Base-by-base conservation (phyloP, 2,113 vertebrate genomes). In the Mellivora capensis region DNA sequence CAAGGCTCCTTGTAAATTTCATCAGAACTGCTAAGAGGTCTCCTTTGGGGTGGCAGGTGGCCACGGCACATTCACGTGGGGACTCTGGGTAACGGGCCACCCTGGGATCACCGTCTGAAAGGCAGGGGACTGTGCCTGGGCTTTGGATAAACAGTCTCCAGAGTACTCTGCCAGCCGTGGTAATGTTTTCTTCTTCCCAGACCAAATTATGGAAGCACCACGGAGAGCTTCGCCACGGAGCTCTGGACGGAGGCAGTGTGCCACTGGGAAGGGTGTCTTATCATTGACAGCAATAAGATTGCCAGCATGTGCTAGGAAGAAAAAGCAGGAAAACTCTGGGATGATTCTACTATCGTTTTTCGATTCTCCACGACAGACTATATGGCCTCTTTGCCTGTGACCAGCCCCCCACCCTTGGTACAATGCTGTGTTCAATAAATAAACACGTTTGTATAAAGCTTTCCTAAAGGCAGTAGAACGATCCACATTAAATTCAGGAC, bases 191-290 rank as follows among this genome's bases (percentile, higher is more conserved):
- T 57, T 39, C 4, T 7, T 34, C 29, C 52, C 42, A 23, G 20
- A 54, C 52, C 5, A 5, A 54, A 54, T 18, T 54, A 6, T 1
- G 17, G 52, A 54, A 23, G 57, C 57, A 8, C 23, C 57, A 21
- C 7, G 20, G 57, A 23, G 20, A 21, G 20, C 20, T 20, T 57
- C 20, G 23, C 20, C 21, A 23, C 57, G 7, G 54, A 57, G 52
- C 52, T 15, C 49, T 52, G 49, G 49, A 52, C 14, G 1, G 52
- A 11, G 11, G 59, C 4, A 0, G 20, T 0, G 4, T 1, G 21
- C 1, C 11, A 29, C n/a, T 23, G 34, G 18, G 15, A 3, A 34
- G 10, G 14, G 25, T 5, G 4, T 11, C 39, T 61, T 12, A 6
- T 8, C 91, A 17, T 39, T 15, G 29, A 34, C 34, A 8, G 8